Evolutionary conservation across 2,888 invertebrate genomes (phyloP), one percentile per base, ranked within the genome.

Genomic region (Cerastis rubricosa): DNA sequence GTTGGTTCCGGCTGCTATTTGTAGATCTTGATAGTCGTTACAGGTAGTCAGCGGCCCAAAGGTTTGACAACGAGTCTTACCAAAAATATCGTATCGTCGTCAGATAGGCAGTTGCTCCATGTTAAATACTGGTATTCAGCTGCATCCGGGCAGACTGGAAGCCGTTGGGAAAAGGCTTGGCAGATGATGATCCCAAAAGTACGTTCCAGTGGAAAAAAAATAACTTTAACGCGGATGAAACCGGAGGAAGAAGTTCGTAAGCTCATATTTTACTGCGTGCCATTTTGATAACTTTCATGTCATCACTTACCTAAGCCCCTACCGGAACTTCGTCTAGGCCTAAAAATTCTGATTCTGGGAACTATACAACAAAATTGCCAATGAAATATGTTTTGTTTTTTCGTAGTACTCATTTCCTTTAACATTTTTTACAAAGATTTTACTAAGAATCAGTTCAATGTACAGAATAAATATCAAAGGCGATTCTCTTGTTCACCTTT

Each of bases 261-360:
- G 65, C 65, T 66, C 64, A 72, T 84, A 86, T 77, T 71, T 79
- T 49, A 75, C 1, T 51, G 2, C 35, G 7, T 12, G n/a, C 17
- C 29, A 59, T 78, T 75, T 76, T 29, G 54, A 45, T 71, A 63
- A 51, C 4, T 40, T 49, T 49, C 54, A 49, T 63, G 51, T 43
- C 59, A 75, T 63, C 43, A 57, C 35, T 83, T 76, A 45, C 35
- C 22, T 75, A 19, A 19, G 17, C 2, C 8, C 54, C 11, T 43
- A 12, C 49, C n/a, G 65, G 57, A 71, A 51, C 12, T 22, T 54
- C 35, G 22, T 67, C 40, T 72, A 17, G 5, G 22, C 22, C 17
- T 22, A 72, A 68, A 49, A 67, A 1, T 17, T 17, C 7, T 14
- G 25, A 77, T 43, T 71, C 40, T 22, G n/a, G 12, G n/a, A 59